Base-by-base conservation (phyloP, 2,113 vertebrate genomes). In the Epinephelus lanceolatus region DNA sequence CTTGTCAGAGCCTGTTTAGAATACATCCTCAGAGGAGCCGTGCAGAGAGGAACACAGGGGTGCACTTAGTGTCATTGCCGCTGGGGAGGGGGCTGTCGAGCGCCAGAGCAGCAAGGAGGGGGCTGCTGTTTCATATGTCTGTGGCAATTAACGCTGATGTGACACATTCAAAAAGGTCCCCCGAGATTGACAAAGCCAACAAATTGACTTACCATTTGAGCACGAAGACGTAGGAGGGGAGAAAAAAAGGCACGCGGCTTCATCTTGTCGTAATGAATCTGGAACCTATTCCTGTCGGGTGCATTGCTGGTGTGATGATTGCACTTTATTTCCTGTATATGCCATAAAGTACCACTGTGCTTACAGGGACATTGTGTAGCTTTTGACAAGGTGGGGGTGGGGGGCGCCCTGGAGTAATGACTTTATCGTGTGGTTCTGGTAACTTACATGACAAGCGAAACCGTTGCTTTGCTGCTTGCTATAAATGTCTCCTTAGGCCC, bases 391-490 rank as follows among this genome's bases (percentile, higher is more conserved):
- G 52, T 19, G 62, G 59, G 73, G 65, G 62, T 6, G 12, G 7
- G 78, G 45, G 80, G 71, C 6, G 61, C 81, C 91, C 90, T 76
- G 81, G 88, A 93, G 92, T 89, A 93, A 93, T 92, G 91, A 88
- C 89, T 90, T 89, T 80, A 93, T 91, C 40, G 66, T 84, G 86
- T 83, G 81, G 85, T 87, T 93, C 81, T 86, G 84, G 83, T 93
- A 92, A 94, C 89, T 93, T 94, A 94, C 93, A 91, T 93, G 92
- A 92, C 93, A 94, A 90, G 93, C 90, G 27, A 90, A 94, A 90
- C 86, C 66, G 76, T 72, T 86, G 91, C 90, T 90, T 92, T 87
- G 86, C 82, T 78, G 89, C 91, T 76, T 78, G 90, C 81, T 90
- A 91, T 92, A 94, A 94, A 94, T 87, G 91, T 89, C 91, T 94